phyloP scores from a whole-genome alignment of 2,888 invertebrate genomes.

The Pandemis corylana region DNA sequence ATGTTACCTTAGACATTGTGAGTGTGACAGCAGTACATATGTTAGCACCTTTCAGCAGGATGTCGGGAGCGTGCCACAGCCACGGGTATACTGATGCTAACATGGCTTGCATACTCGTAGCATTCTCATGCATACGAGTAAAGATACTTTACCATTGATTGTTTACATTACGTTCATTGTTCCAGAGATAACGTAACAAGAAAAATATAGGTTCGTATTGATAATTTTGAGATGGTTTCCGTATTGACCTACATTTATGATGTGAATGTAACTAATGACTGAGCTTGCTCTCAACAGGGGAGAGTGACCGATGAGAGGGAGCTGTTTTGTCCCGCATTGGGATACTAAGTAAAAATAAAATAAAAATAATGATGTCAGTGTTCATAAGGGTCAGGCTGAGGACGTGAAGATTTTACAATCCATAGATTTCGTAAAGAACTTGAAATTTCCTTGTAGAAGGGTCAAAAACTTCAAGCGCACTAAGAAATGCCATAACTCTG shows the following conservation, averaged over 20 bases:
- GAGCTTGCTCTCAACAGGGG: too few species aligned
- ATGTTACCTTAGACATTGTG: conserved; percentile 43
- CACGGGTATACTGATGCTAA: neutral
- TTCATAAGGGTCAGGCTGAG: too few species aligned
- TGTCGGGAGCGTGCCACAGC: conserved; percentile 38
- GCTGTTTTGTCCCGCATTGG: too few species aligned
- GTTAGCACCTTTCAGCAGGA: conserved; percentile 48
- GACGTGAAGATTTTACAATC: too few species aligned
- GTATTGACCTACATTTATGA: too few species aligned
- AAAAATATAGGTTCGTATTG: neutral
- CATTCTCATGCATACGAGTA: conserved; percentile 16
- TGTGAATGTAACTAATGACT: too few species aligned
- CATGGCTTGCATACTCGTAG: conserved; percentile 5
- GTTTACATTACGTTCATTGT: neutral
- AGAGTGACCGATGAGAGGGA: too few species aligned
- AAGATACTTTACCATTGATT: neutral
- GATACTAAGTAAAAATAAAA: too few species aligned
- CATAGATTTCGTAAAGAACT: neutral
- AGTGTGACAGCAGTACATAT: conserved; percentile 52
- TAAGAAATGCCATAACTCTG: conserved; percentile 6
- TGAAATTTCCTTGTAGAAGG: neutral
- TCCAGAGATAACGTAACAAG: neutral
- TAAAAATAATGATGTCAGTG: too few species aligned
- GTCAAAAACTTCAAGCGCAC: conserved; percentile 12
- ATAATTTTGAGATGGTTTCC: too few species aligned